Conservation (phyloP, 2,113 vertebrate species). For the Daubentonia madagascariensis region DNA sequence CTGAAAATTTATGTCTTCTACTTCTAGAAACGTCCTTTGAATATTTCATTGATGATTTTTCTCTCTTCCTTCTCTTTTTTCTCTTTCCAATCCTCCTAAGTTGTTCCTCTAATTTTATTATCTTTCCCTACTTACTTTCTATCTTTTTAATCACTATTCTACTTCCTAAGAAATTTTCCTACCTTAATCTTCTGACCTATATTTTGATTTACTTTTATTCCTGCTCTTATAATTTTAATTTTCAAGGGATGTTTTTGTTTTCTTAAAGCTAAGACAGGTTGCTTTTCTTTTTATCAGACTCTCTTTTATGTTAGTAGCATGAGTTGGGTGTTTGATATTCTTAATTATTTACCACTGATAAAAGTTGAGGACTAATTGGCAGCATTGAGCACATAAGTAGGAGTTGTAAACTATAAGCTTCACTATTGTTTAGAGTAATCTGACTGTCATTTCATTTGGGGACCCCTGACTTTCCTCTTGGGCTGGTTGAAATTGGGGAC, state of each 20-base stretch:
- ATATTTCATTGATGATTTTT: not conserved
- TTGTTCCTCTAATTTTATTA: not conserved
- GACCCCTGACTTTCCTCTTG: too few species aligned
- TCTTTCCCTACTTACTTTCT: not conserved
- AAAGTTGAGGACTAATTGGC: not conserved
- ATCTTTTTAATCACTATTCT: not conserved
- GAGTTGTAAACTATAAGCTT: not conserved
- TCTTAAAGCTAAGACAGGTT: not conserved
- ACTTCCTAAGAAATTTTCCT: too few species aligned
- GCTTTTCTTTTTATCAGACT: not conserved
- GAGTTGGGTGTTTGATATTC: not conserved
- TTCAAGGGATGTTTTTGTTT: not conserved
- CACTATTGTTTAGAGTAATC: not conserved
- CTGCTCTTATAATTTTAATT: not conserved
- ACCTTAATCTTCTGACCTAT: not conserved
- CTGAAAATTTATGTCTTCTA: too few species aligned
- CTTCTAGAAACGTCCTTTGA: not conserved
- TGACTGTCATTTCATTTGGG: not conserved
- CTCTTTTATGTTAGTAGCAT: not conserved
- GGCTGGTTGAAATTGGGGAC: too few species aligned
- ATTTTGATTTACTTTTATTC: not conserved
- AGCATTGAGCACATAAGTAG: not conserved
- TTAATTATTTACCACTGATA: not conserved
- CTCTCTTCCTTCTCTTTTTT: not conserved
- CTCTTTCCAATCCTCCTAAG: not conserved